Conservation (phyloP, 2,888 invertebrate genomes). For the Dolichopus griseipennis region DNA sequence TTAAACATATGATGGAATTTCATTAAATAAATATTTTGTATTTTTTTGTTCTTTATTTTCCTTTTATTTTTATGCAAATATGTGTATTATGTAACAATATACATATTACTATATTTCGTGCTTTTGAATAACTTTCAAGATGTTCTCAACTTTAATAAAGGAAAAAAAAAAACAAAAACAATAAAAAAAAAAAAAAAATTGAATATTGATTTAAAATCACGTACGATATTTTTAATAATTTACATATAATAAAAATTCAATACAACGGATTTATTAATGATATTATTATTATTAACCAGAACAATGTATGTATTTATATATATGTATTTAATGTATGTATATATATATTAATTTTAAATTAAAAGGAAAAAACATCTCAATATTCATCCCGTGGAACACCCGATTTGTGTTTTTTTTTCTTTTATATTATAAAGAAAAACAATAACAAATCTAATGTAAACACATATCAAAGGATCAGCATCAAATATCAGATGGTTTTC, state of each 20-base stretch:
- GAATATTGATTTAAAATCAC: conserved; percentile 1
- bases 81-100: background rate
- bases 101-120: background rate
- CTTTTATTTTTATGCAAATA: background rate
- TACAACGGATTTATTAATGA: background rate
- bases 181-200: background rate
- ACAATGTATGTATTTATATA: too few relatives aligned
- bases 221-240: background rate
- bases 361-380: background rate
- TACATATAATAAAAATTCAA: too few relatives aligned
- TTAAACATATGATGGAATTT: background rate
- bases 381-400: background rate
- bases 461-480: conserved; percentile 2
- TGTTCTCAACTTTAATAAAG: background rate
- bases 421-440: background rate
- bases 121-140: background rate
- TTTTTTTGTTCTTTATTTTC: too few relatives aligned
- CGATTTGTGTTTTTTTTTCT: background rate
- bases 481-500: background rate
- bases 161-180: background rate
- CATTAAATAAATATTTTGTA: too few relatives aligned
- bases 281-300: background rate
- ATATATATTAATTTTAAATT: background rate
- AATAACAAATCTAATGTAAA: background rate
- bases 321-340: too few relatives aligned